Conservation (phyloP, 2,888 invertebrate genomes). For the Ceriagrion tenellum region DNA sequence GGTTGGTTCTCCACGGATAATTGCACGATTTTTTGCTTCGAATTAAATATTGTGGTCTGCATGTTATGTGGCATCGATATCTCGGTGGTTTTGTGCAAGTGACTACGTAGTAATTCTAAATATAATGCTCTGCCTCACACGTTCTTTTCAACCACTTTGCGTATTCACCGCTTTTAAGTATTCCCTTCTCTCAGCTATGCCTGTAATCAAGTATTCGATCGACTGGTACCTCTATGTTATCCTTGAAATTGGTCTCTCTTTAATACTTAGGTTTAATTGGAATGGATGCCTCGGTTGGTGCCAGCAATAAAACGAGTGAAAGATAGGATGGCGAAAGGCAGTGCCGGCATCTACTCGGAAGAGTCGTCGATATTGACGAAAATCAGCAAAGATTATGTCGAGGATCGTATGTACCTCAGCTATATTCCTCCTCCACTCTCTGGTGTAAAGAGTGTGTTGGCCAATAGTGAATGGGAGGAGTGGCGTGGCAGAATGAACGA, state of each 20-base stretch:
- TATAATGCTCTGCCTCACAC: too few relatives aligned
- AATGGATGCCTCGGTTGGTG: neutral
- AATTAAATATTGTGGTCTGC: too few relatives aligned
- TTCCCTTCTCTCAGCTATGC: too few relatives aligned
- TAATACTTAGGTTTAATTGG: neutral
- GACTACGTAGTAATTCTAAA: too few relatives aligned
- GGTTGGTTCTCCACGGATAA: too few relatives aligned
- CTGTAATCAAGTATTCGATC: too few relatives aligned
- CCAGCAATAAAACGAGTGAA: neutral
- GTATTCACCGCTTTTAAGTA: too few relatives aligned
- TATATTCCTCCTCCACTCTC: slow-evolving; percentile 81
- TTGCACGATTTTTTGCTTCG: too few relatives aligned
- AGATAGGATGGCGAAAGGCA: slow-evolving; percentile 23
- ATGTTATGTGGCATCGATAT: too few relatives aligned
- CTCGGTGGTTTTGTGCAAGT: too few relatives aligned
- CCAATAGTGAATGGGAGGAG: slow-evolving; percentile 82
- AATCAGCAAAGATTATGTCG: slow-evolving; percentile 81
- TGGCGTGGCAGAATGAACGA: slow-evolving; percentile 84
- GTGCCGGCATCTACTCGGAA: neutral
- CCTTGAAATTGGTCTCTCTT: neutral
- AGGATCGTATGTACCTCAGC: slow-evolving; percentile 80
- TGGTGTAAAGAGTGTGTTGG: slow-evolving; percentile 78
- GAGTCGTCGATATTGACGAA: slow-evolving; percentile 19
- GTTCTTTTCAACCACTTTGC: too few relatives aligned
- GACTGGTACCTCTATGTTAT: too few relatives aligned